Conservation (phyloP, 2,888 invertebrate genomes). For the Leptopilina syphax region DNA sequence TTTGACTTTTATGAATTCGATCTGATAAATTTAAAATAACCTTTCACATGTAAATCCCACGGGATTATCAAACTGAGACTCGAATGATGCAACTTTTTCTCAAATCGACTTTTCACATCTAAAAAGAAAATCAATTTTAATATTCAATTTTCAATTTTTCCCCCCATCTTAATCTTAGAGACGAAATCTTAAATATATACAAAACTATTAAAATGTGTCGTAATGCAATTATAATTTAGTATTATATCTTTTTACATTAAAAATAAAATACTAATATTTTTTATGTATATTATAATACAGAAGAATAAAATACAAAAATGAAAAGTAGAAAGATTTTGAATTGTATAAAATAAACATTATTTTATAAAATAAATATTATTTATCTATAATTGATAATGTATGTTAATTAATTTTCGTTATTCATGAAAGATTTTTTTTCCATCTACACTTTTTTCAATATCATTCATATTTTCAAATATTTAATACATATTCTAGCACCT, state of each 20-base stretch:
- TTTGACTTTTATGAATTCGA: neutral
- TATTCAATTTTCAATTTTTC: slow-evolving; percentile 11
- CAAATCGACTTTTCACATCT: neutral
- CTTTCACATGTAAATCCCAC: slow-evolving; percentile 4
- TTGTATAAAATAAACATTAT: too few species aligned
- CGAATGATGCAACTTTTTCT: slow-evolving; percentile 31
- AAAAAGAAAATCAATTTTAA: slow-evolving; percentile 9
- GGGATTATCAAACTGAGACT: slow-evolving; percentile 14
- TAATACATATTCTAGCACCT: slow-evolving; percentile 14
- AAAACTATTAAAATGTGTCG: neutral
- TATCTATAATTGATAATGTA: too few species aligned
- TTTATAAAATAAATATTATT: too few species aligned
- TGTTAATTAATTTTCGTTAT: neutral
- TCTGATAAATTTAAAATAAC: neutral
- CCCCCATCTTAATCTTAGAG: neutral
- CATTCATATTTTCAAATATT: neutral
- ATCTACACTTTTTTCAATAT: neutral
- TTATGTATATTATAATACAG: too few species aligned
- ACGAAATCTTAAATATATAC: neutral
- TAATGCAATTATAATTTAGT: neutral
- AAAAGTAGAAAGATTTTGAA: too few species aligned
- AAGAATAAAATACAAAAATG: too few species aligned
- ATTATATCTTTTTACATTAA: neutral
- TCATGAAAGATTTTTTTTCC: neutral
- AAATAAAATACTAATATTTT: neutral